These are phyloP conservation scores for Cavia porcellus DNA, from an alignment of 2,113 vertebrate genomes.

Conservation along the genomic window DNA sequence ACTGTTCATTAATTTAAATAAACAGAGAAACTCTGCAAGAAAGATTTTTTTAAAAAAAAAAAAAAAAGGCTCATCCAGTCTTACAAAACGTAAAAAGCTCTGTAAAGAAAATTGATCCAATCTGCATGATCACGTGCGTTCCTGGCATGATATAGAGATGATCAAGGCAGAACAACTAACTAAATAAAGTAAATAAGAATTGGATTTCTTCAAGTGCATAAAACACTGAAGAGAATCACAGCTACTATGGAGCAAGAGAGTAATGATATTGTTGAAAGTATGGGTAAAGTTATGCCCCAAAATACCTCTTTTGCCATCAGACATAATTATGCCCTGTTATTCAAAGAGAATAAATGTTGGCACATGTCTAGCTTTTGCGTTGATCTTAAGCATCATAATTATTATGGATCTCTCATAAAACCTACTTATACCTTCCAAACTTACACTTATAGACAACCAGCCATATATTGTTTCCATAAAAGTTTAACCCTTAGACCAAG, in stretches of 20 bases:
- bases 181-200: not conserved
- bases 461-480: not conserved
- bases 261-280: not conserved
- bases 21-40: not conserved
- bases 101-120: not conserved
- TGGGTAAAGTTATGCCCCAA: not conserved
- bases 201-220: not conserved
- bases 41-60: not conserved
- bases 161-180: not conserved
- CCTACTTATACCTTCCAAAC: not conserved
- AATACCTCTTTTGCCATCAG: not conserved
- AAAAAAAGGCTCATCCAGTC: not conserved
- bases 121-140: not conserved
- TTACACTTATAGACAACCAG: not conserved
- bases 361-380: not conserved
- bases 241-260: not conserved
- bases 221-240: not conserved
- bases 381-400: constrained; percentile 1
- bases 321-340: not conserved
- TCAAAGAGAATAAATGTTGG: not conserved
- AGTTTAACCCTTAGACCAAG: not conserved
- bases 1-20: constrained; percentile 17
- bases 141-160: not conserved
- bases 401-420: not conserved
- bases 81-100: constrained; percentile 23